Evolutionary conservation across 2,113 vertebrate genomes (phyloP).

Genomic region (Oncorhynchus mykiss): DNA sequence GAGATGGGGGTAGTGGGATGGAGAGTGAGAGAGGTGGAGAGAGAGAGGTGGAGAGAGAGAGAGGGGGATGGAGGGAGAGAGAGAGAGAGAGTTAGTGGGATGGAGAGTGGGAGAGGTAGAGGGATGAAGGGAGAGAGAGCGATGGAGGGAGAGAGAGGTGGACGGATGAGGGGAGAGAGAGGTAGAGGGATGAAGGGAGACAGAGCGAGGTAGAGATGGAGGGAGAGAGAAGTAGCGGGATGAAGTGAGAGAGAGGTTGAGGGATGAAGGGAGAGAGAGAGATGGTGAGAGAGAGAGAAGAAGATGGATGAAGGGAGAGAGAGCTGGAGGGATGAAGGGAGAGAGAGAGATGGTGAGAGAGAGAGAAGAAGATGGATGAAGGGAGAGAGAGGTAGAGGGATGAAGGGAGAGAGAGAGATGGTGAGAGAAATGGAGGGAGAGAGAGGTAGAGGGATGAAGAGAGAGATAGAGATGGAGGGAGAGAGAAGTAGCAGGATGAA

Average conservation of each 20-base stretch:
- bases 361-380: no score
- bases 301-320: neutral
- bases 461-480: no score
- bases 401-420: neutral
- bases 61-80: slow-evolving; percentile 7
- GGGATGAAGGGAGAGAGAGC: no score
- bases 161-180: neutral
- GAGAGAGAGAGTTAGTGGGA: no score
- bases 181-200: neutral
- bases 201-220: no score
- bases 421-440: neutral
- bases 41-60: neutral
- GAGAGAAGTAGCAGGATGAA: neutral
- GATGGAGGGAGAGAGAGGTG: no score
- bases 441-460: neutral
- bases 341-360: neutral
- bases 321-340: neutral
- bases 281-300: no score
- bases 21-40: no score
- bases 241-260: neutral
- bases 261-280: neutral
- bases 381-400: neutral
- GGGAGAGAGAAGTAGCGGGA: neutral
- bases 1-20: no score
- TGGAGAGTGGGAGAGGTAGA: no score